Base-by-base conservation (phyloP, 1,140 invertebrate species). In the Drosophila watanabei region DNA sequence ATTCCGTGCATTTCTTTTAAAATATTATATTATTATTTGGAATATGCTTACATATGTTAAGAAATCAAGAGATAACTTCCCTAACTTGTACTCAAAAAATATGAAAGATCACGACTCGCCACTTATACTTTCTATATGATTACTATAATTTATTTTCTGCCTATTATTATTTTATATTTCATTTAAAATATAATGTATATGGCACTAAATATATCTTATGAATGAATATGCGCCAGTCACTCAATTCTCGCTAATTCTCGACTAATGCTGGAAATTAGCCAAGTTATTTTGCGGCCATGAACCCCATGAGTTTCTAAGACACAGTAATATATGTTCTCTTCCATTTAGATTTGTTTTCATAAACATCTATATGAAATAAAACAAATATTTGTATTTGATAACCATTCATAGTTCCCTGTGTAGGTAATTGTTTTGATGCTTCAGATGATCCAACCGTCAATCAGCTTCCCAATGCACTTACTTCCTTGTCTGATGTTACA, bases 401-500 rank as follows among this genome's bases (percentile, higher is more conserved):
- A 13, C 2, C 10, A 13, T 33, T 2, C 6, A 8, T 52, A 18
- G 30, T 28, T 63, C 11, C 24, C 48, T 20, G 49, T 64, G 9
- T 9, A 32, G 56, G 7, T 49, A n/a, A 51, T 49, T 61, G 18
- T 39, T 60, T 39, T 24, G 45, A 68, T n/a, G 66, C 18, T 58
- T 45, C 18, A 41, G 35, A 45, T 24, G 14, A 28, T 13, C 13
- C 14, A 14, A n/a, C 13, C 10, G 28, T 16, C 35, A 60, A 59
- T 75, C 18, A 28, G n/a, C 35, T 51, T 63, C 41, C 28, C 28
- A 24, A 33, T 43, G 54, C 65, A 46, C 73, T 66, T 62, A 46
- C 73, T 62, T 65, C 20, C 43, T 20, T n/a, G 33, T 58, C 48
- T 58, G 66, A 37, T 51, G 66, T 58, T 66, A 59, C 73, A 77